Evolutionary conservation across 2,797 vertebrate species (phyloP).

Genomic region (Tapirus indicus): DNA sequence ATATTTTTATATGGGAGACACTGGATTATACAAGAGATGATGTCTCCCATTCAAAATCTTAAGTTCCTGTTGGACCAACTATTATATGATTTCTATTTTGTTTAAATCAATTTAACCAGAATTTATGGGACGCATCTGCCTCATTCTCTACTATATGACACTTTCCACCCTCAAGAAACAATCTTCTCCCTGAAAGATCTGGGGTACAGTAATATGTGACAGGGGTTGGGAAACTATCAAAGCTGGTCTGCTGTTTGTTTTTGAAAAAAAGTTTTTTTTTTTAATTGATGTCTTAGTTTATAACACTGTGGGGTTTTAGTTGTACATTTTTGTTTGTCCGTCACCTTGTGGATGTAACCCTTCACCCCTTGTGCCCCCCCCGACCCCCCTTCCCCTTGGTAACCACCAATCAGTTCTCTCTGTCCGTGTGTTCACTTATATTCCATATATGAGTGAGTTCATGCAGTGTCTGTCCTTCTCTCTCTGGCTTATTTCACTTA

Average conservation of each 20-base stretch:
- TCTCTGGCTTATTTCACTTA: no score
- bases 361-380: no score
- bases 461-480: no score
- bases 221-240: not conserved
- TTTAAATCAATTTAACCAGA: slow-evolving; percentile 55
- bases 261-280: not conserved
- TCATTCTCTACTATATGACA: not conserved
- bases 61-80: slow-evolving; percentile 16
- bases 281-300: no score
- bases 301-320: no score
- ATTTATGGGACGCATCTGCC: not conserved
- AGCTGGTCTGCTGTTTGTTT: slow-evolving; percentile 29
- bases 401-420: no score
- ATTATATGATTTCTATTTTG: slow-evolving; percentile 49
- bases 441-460: no score
- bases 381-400: no score
- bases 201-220: not conserved
- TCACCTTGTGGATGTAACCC: no score
- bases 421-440: no score
- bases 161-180: not conserved
- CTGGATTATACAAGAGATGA: slow-evolving; percentile 40
- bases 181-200: slow-evolving; percentile 38
- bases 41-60: slow-evolving; percentile 41
- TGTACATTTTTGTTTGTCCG: no score
- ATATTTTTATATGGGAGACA: slow-evolving; percentile 28